These are phyloP conservation scores for Rhincodon typus DNA, from an alignment of 2,797 vertebrate species.

Conservation along the genomic window DNA sequence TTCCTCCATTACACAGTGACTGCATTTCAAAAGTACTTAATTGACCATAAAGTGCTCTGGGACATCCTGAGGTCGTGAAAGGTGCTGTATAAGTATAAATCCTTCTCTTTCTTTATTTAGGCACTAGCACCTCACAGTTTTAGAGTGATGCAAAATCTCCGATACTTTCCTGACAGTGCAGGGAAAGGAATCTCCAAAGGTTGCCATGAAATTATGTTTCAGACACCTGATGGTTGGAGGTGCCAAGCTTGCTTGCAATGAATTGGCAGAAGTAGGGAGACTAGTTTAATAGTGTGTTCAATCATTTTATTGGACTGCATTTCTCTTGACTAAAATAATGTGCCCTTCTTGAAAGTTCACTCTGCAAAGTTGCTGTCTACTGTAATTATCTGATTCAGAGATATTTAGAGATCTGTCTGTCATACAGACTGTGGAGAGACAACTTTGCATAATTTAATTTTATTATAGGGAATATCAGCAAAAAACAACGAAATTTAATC, in stretches of 20 bases:
- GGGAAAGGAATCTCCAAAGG: neutral
- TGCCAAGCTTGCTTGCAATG: neutral
- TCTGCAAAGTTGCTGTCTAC: neutral
- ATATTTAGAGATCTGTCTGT: neutral
- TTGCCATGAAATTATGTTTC: neutral
- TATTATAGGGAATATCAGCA: neutral
- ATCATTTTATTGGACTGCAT: neutral
- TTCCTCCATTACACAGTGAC: neutral
- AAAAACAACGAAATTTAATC: neutral
- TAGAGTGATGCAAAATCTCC: neutral
- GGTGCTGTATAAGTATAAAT: neutral
- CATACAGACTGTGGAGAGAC: too few species aligned
- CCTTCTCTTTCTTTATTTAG: neutral
- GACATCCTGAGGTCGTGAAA: neutral
- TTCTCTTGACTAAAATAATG: neutral
- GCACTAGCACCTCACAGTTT: neutral
- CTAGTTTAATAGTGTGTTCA: neutral
- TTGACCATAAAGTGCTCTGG: neutral
- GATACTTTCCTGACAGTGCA: neutral
- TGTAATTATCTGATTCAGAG: constrained; percentile 9
- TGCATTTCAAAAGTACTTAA: neutral
- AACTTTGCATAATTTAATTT: constrained; percentile 11
- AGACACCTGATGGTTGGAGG: neutral
- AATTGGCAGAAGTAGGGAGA: constrained; percentile 3
- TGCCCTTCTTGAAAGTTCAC: neutral